A percentile compares a stretch with the other conserved stretches of the same genome.
phyloP scores from a whole-genome alignment of 1,140 invertebrate species.

The Drosophila busckii region DNA sequence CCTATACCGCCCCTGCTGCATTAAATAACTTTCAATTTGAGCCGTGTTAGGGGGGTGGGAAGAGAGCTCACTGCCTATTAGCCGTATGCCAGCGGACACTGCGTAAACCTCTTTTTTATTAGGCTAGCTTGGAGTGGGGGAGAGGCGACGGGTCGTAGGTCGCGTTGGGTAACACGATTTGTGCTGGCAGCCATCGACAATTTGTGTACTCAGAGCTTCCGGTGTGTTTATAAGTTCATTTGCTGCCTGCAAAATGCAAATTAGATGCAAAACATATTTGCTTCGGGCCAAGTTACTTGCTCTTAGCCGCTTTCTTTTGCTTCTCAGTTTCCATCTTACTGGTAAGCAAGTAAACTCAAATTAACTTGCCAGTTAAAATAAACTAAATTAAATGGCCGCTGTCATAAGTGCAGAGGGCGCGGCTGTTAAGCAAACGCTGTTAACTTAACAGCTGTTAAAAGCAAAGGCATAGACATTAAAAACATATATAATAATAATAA shows the following conservation, averaged over 20 bases:
- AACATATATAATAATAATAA: too few species aligned
- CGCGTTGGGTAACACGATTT: constrained; percentile 20
- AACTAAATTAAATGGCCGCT: too few species aligned
- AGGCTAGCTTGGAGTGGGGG: neutral
- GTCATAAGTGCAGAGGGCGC: too few species aligned
- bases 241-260: constrained; percentile 43
- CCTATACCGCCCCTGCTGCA: constrained; percentile 31
- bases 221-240: constrained; percentile 55
- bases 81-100: constrained; percentile 34
- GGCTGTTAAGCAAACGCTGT: too few species aligned
- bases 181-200: constrained; percentile 46
- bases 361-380: too few species aligned
- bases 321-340: too few species aligned
- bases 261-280: constrained; percentile 28
- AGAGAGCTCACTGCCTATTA: constrained; percentile 63
- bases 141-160: neutral
- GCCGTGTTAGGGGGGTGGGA: too few species aligned
- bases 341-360: too few species aligned
- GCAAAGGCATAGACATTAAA: too few species aligned
- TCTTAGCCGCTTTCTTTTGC: neutral
- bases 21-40: constrained; percentile 74
- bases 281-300: neutral
- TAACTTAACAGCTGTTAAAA: too few species aligned
- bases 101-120: constrained; percentile 6
- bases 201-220: constrained; percentile 46